Base-by-base conservation (phyloP, 2,888 invertebrate genomes). In the Blera fallax region DNA sequence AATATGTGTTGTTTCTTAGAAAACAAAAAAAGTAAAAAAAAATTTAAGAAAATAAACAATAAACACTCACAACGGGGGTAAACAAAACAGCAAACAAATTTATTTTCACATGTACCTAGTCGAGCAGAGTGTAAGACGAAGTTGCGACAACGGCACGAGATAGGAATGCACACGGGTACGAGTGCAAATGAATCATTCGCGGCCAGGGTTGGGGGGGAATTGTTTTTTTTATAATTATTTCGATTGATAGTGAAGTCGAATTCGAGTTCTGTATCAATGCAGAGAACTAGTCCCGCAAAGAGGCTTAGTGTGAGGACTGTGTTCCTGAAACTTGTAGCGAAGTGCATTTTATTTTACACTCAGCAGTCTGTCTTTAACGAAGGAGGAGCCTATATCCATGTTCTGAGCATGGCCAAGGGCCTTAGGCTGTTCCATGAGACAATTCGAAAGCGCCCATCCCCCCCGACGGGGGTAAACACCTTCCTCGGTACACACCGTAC, bases 401-500 rank as follows among this genome's bases (percentile, higher is more conserved):
- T 88, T 96, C 95, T 0, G 95, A 97, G 93, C 64, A 96, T 95
- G 1, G 94, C 96, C 79, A 97, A 92, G 3, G 95, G 94, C 65
- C 95, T 93, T 43, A 96, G 91, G 69, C 95, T 95, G 90, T 95
- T 96, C 95, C 96, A 96, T 1, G 96, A 96, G 90, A 95, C 96
- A 87, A 96, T 94, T 87, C 96, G 93, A 81, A 96, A 93, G 83
- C 95, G 94, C 1, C 96, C 95, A 89, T 97, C 96, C 95, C 96
- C 96, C 34, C 96, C 95, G 10, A 95, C 97, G 0, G 94, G 93
- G 18, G 94, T 94, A 88, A 96, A 95, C 6, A 97, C 94, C 90
- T 95, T 96, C 3, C 94, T 96, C 96, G 0, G 93, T 92, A 27
- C 96, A 93, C 87, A 96, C 93, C 94, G 94, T 5, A 96, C 93